Conservation (phyloP, 2,888 invertebrate species). For the Caenorhabditis uteleia region DNA sequence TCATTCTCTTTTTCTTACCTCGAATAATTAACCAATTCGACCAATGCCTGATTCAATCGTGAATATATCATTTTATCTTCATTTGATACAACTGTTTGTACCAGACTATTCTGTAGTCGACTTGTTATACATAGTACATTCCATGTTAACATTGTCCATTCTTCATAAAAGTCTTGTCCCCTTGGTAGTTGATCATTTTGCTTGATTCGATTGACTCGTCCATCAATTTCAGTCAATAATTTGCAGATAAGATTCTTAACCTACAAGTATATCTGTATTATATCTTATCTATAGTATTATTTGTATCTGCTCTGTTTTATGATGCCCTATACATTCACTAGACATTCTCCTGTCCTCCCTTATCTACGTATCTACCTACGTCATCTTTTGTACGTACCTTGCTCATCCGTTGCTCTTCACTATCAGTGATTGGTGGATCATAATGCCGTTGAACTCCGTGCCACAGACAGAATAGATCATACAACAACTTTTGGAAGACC, state of each 20-base stretch:
- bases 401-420: slow-evolving; percentile 61
- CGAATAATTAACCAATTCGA: slow-evolving; percentile 66
- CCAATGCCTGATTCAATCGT: slow-evolving; percentile 63
- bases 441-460: slow-evolving; percentile 67
- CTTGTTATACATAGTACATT: slow-evolving; percentile 67
- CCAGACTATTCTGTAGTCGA: slow-evolving; percentile 57
- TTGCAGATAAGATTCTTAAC: slow-evolving; percentile 65
- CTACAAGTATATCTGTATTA: slow-evolving; percentile 46
- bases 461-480: slow-evolving; percentile 67
- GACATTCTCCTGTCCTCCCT: too few species aligned
- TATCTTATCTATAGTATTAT: too few species aligned
- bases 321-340: not conserved
- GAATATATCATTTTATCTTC: slow-evolving; percentile 62
- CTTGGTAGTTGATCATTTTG: slow-evolving; percentile 35
- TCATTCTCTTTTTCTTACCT: slow-evolving; percentile 22
- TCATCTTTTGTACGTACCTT: slow-evolving; percentile 49
- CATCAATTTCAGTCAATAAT: slow-evolving; percentile 64
- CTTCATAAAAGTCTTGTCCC: slow-evolving; percentile 63
- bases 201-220: slow-evolving; percentile 58
- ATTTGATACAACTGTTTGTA: slow-evolving; percentile 36
- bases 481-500: slow-evolving; percentile 66
- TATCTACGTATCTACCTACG: not conserved
- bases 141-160: slow-evolving; percentile 69
- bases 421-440: slow-evolving; percentile 66
- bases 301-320: too few species aligned